Evolutionary conservation across 2,113 vertebrate species (phyloP).

Genomic region (Uropsilus gracilis): DNA sequence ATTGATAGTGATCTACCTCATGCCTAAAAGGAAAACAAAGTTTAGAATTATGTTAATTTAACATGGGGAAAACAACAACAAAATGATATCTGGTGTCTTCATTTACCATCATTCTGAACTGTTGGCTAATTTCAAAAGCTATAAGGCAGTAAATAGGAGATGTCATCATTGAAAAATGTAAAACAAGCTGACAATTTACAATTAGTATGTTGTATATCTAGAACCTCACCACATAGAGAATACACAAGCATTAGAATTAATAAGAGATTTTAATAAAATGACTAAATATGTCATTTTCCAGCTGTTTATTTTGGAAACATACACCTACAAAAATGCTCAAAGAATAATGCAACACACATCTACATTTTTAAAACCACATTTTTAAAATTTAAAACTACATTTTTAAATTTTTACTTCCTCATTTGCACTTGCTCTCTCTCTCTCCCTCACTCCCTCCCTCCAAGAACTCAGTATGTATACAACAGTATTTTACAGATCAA

Average conservation of each 20-base stretch:
- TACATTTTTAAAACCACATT: not conserved
- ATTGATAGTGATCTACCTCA: not conserved
- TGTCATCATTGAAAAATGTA: not conserved
- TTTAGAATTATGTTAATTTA: not conserved
- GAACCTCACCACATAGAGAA: not conserved
- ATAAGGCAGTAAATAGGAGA: not conserved
- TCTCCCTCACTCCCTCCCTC: not conserved
- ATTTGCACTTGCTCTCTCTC: too few species aligned
- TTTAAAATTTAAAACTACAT: too few species aligned
- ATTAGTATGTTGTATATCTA: not conserved
- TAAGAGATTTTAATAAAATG: not conserved
- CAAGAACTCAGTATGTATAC: not conserved
- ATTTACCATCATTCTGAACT: not conserved
- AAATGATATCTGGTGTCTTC: not conserved
- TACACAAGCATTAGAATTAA: not conserved
- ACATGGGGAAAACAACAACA: not conserved
- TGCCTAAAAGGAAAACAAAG: not conserved
- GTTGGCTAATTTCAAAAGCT: not conserved
- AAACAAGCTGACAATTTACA: not conserved
- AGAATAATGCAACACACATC: not conserved
- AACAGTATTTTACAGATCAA: not conserved
- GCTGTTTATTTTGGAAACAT: not conserved
- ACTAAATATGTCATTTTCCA: not conserved
- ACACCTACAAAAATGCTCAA: too few species aligned
- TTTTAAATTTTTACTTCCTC: too few species aligned